Conservation (phyloP, 2,113 vertebrate species). For the Paracanthobrama guichenoti region DNA sequence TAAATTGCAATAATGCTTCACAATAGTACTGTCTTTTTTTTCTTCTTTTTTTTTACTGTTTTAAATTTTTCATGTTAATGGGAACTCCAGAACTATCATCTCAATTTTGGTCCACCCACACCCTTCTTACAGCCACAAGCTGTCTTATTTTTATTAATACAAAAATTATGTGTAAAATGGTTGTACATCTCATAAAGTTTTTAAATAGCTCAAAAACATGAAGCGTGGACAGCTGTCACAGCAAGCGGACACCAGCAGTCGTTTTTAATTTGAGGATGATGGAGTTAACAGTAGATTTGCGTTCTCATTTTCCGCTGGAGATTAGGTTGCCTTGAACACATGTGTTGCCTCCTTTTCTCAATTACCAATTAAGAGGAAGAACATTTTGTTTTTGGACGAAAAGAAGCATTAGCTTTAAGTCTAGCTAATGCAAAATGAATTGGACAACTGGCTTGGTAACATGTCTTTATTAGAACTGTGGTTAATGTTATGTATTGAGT, state of each 20-base stretch:
- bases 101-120: neutral
- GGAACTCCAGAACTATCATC: neutral
- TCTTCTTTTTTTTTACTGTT: neutral
- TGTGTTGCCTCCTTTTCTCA: constrained; percentile 24
- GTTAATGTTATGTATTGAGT: neutral
- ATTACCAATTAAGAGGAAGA: constrained; percentile 36
- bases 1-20: too few species aligned
- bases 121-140: neutral
- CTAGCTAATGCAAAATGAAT: constrained; percentile 15
- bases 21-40: too few species aligned
- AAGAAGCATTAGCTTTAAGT: constrained; percentile 2
- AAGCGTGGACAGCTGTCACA: neutral
- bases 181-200: constrained; percentile 6
- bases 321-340: constrained; percentile 27
- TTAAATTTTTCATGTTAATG: neutral
- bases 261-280: neutral
- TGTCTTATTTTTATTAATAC: constrained; percentile 3
- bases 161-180: neutral
- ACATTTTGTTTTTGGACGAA: constrained; percentile 31
- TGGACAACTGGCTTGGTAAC: neutral
- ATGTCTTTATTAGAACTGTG: constrained; percentile 5
- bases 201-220: constrained; percentile 10
- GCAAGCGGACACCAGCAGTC: neutral
- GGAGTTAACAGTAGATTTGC: constrained; percentile 18
- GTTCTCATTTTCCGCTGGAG: constrained; percentile 8